Conservation (phyloP, 2,113 vertebrate species). For the Austrofundulus limnaeus region DNA sequence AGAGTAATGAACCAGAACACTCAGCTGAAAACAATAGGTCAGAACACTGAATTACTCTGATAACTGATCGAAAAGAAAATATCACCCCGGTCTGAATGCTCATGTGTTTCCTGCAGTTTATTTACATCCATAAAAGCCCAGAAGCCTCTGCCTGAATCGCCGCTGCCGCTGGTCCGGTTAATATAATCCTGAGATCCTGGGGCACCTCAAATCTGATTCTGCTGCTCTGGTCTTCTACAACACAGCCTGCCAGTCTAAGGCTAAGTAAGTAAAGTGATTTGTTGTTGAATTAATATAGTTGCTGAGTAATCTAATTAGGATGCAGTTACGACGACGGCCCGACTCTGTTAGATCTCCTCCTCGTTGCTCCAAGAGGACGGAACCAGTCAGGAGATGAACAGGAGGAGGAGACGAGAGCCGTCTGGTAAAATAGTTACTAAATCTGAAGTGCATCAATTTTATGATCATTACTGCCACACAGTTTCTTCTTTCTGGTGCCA, state of each 20-base stretch:
- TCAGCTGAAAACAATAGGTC: too few relatives aligned
- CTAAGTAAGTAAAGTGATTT: slow-evolving; percentile 58
- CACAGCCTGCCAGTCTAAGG: slow-evolving; percentile 40
- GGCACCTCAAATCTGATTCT: slow-evolving; percentile 52
- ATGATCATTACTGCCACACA: too few relatives aligned
- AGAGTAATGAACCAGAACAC: too few relatives aligned
- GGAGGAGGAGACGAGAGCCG: slow-evolving; percentile 1
- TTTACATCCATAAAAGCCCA: slow-evolving; percentile 28
- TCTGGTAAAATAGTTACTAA: too few relatives aligned
- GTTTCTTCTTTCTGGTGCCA: too few relatives aligned
- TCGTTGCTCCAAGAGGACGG: slow-evolving; percentile 26
- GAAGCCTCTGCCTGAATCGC: neutral
- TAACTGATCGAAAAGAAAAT: neutral
- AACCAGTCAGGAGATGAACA: slow-evolving; percentile 12
- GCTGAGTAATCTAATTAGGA: slow-evolving; percentile 61
- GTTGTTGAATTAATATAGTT: slow-evolving; percentile 62
- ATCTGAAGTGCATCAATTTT: too few relatives aligned
- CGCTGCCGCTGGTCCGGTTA: slow-evolving; percentile 33
- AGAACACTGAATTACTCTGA: neutral
- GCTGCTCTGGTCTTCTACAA: slow-evolving; percentile 41
- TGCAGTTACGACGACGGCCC: slow-evolving; percentile 54
- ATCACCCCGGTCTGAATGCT: neutral
- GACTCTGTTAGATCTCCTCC: slow-evolving; percentile 42
- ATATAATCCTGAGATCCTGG: slow-evolving; percentile 54
- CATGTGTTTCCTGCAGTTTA: slow-evolving; percentile 17